These are phyloP conservation scores for Lacerta bilineata DNA, from an alignment of 2,797 vertebrate genomes.

Conservation along the genomic window DNA sequence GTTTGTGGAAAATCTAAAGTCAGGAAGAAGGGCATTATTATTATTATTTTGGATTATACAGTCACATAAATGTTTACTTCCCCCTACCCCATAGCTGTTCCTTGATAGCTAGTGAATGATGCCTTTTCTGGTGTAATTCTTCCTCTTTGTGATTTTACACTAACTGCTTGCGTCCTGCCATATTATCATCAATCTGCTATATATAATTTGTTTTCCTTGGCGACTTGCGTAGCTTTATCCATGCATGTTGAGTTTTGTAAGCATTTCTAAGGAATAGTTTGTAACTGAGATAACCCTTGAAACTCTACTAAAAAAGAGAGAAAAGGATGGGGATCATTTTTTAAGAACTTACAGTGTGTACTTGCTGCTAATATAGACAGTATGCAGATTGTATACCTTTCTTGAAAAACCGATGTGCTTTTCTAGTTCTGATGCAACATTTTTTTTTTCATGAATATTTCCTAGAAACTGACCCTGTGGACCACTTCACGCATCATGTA, in stretches of 20 bases:
- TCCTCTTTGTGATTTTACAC: conserved; percentile 74
- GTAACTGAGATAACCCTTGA: background rate
- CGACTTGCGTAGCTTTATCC: conserved; percentile 45
- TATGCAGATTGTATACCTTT: background rate
- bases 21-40: conserved; percentile 73
- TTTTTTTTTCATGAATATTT: background rate
- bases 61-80: conserved; percentile 63
- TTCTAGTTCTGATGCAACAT: background rate
- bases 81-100: conserved; percentile 64
- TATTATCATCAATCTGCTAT: conserved; percentile 73
- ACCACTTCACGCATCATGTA: background rate
- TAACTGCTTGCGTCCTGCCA: conserved; percentile 80
- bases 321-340: background rate
- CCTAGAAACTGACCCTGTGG: background rate
- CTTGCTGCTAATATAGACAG: background rate
- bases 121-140: conserved; percentile 69
- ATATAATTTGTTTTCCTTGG: conserved; percentile 54
- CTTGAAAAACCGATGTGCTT: background rate
- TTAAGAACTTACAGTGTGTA: background rate
- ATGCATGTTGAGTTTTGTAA: conserved; percentile 15
- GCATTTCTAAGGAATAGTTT: background rate
- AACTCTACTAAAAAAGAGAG: background rate
- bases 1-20: conserved; percentile 71
- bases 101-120: conserved; percentile 68
- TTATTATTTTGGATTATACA: conserved; percentile 50